Percentiles rank a stretch among this genome's conserved stretches.
Evolutionary conservation across 2,888 invertebrate species (phyloP).

Genomic region (Cosmia pyralina): DNA sequence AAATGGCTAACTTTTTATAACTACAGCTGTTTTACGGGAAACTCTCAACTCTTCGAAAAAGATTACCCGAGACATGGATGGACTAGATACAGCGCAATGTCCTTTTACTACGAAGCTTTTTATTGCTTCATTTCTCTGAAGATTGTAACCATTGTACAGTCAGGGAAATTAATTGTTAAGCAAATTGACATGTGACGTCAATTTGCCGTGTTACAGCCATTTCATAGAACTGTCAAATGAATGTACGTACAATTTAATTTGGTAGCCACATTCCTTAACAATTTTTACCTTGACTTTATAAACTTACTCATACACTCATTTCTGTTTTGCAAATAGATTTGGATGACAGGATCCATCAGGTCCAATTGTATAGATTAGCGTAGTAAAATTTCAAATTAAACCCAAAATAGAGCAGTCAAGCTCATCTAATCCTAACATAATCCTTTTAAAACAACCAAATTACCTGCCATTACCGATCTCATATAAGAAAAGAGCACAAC

Average conservation of each 20-base stretch:
- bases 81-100: neutral
- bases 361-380: neutral
- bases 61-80: neutral
- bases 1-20: constrained; percentile 10
- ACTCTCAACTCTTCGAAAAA: neutral
- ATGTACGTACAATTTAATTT: no score
- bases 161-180: no score
- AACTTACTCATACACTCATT: no score
- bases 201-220: no score
- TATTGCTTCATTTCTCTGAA: neutral
- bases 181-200: no score
- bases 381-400: neutral
- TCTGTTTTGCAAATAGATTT: neutral
- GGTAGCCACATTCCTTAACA: no score
- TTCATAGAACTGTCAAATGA: no score
- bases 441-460: constrained; percentile 17
- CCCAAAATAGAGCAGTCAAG: neutral
- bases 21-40: neutral
- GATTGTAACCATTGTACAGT: neutral
- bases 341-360: neutral
- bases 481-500: constrained; percentile 24
- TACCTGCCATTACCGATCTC: constrained; percentile 21
- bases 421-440: constrained; percentile 1
- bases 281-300: no score
- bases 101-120: neutral